phyloP scores from a whole-genome alignment of 2,888 invertebrate genomes.

The Metallyticus violacea region DNA sequence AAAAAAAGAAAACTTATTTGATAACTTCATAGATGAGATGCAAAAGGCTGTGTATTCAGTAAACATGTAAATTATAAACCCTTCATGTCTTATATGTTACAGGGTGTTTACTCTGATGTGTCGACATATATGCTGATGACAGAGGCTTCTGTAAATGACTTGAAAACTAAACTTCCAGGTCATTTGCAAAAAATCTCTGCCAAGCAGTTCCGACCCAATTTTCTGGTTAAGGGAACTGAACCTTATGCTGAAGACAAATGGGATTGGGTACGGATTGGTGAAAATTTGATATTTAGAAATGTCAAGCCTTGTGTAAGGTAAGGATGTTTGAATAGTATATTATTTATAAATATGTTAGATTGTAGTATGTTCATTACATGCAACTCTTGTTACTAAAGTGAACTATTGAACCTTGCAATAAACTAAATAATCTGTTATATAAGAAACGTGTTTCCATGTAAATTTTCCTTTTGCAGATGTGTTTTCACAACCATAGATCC shows the following conservation, averaged over 20 bases:
- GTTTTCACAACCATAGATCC: constrained; percentile 44
- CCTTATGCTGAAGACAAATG: constrained; percentile 42
- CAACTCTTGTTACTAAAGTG: neutral
- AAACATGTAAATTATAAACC: too few species aligned
- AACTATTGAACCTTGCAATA: neutral
- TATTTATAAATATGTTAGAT: neutral
- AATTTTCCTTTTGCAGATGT: constrained; percentile 40
- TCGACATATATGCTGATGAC: constrained; percentile 43
- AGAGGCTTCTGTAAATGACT: constrained; percentile 40
- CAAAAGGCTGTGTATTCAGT: too few species aligned
- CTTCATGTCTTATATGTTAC: too few species aligned
- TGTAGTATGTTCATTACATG: neutral
- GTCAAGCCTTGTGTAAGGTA: constrained; percentile 44
- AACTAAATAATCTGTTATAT: neutral
- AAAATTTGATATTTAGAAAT: constrained; percentile 38
- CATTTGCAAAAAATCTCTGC: constrained; percentile 35
- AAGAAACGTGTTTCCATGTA: neutral
- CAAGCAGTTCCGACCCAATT: constrained; percentile 44
- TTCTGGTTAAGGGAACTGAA: constrained; percentile 40
- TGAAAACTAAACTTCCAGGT: constrained; percentile 40
- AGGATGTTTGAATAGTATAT: neutral
- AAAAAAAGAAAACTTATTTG: too few species aligned
- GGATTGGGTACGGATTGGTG: constrained; percentile 43
- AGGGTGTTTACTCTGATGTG: constrained; percentile 39
- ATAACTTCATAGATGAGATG: too few species aligned